Conservation (phyloP, 2,888 invertebrate genomes). For the Horisme vitalbata region DNA sequence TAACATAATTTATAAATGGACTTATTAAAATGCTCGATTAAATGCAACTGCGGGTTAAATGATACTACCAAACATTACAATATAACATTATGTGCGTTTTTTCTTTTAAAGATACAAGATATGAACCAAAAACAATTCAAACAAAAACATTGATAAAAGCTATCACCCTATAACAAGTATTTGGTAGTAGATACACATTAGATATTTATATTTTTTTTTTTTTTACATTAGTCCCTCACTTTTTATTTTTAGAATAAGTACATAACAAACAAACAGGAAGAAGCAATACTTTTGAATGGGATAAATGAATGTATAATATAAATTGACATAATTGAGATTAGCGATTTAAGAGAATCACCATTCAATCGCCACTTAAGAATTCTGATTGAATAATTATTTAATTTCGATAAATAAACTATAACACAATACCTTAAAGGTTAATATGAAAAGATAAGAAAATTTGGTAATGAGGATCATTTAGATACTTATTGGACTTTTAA, state of each 20-base stretch:
- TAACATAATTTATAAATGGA: constrained; percentile 6
- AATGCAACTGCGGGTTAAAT: constrained; percentile 16
- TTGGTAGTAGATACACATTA: constrained; percentile 13
- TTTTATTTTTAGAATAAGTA: constrained; percentile 10
- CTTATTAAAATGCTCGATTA: constrained; percentile 19
- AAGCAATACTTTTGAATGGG: neutral
- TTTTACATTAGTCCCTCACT: too few species aligned
- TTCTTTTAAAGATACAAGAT: constrained; percentile 4
- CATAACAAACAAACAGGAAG: constrained; percentile 5
- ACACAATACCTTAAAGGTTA: too few species aligned
- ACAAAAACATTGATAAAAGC: constrained; percentile 9
- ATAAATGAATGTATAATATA: too few species aligned
- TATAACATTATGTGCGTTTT: constrained; percentile 9
- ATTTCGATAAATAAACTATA: too few species aligned
- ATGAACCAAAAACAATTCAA: constrained; percentile 3
- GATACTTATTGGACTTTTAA: too few species aligned
- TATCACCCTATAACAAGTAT: constrained; percentile 15
- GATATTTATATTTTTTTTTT: too few species aligned
- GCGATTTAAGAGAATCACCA: too few species aligned
- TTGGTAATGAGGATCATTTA: too few species aligned
- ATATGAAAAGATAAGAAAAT: too few species aligned
- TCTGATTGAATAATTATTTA: too few species aligned
- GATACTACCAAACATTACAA: neutral
- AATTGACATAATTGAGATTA: too few species aligned
- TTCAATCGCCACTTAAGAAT: too few species aligned